phyloP scores from a whole-genome alignment of 2,797 vertebrate species.

The Pantherophis alleghaniensis region DNA sequence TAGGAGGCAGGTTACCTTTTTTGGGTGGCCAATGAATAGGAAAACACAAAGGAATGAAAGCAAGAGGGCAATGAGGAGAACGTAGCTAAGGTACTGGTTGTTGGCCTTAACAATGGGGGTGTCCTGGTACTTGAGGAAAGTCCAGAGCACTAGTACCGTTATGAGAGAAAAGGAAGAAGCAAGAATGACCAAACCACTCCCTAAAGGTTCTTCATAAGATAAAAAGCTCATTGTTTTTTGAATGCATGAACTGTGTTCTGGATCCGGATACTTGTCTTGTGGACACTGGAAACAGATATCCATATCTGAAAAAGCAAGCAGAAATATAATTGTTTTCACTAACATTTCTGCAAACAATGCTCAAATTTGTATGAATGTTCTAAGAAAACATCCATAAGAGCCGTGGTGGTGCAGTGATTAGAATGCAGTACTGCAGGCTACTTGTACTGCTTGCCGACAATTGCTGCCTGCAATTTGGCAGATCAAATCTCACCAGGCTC shows the following conservation, averaged over 20 bases:
- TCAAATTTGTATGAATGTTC: no score
- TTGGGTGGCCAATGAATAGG: background rate
- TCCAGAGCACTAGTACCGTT: background rate
- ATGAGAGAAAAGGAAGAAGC: background rate
- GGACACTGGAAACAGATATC: background rate
- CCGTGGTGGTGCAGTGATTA: no score
- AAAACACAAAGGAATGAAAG: background rate
- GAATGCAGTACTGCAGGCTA: no score
- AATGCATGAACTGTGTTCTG: background rate
- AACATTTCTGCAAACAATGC: no score
- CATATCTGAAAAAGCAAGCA: no score
- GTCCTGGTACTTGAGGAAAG: background rate
- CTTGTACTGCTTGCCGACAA: no score
- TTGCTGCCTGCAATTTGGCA: no score
- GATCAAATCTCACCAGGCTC: no score
- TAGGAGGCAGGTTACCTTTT: background rate
- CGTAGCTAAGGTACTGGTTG: background rate
- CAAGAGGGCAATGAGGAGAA: background rate
- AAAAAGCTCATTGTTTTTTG: background rate
- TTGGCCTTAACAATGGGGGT: background rate
- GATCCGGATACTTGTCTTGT: background rate
- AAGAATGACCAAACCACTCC: background rate
- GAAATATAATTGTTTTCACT: no score
- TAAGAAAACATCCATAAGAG: no score
- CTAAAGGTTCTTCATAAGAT: background rate